A percentile compares a stretch with the other conserved stretches of the same genome.
Conservation (phyloP, 2,797 vertebrate genomes). For the Potorous gilbertii region DNA sequence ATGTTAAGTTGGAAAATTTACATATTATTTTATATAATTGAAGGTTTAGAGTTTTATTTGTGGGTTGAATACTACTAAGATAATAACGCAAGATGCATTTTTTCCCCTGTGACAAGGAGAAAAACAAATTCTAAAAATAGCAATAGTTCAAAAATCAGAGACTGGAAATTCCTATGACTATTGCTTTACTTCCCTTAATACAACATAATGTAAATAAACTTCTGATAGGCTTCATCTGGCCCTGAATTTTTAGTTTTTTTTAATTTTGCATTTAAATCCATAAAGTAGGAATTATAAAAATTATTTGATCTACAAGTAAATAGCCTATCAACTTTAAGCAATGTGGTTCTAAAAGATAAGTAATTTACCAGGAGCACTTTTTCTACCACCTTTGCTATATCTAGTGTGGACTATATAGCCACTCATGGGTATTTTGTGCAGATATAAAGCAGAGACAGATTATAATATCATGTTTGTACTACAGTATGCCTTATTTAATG, state of each 20-base stretch:
- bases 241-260: constrained; percentile 43
- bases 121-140: constrained; percentile 48
- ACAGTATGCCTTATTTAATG: not conserved
- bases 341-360: constrained; percentile 23
- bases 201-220: constrained; percentile 46
- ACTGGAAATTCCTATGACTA: constrained; percentile 9
- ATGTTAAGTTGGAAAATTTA: constrained; percentile 30
- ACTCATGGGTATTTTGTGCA: not conserved
- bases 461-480: not conserved
- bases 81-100: not conserved
- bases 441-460: not conserved
- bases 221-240: constrained; percentile 34
- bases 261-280: constrained; percentile 39
- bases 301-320: constrained; percentile 17
- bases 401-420: not conserved
- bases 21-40: constrained; percentile 22
- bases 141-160: constrained; percentile 15
- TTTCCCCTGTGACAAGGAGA: constrained; percentile 23
- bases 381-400: not conserved
- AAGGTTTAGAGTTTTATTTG: constrained; percentile 29
- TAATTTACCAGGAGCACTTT: constrained; percentile 33
- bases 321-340: not conserved
- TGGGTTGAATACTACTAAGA: constrained; percentile 22
- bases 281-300: constrained; percentile 14
- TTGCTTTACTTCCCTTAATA: constrained; percentile 24